A percentile compares a stretch with the other conserved stretches of the same genome.
Conservation (phyloP, 23 tunicate species). For the Styela plicata region DNA sequence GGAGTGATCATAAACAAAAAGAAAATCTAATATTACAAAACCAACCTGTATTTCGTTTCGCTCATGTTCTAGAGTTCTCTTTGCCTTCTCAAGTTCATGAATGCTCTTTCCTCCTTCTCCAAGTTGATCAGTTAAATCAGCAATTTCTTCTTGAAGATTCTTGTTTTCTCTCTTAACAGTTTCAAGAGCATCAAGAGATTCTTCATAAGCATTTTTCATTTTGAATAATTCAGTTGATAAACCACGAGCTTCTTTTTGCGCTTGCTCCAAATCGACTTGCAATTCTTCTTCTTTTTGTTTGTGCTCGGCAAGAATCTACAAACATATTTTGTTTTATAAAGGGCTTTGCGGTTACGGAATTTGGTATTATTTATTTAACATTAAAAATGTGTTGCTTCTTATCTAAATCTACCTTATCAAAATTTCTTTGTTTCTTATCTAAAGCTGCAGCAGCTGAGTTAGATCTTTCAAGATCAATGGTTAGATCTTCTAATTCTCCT, state of each 20-base stretch:
- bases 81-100: slow-evolving; percentile 39
- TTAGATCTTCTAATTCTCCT: slow-evolving; percentile 41
- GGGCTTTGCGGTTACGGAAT: background rate
- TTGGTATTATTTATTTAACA: too few species aligned
- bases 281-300: slow-evolving; percentile 40
- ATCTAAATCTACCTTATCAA: slow-evolving; percentile 19
- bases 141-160: slow-evolving; percentile 41
- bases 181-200: slow-evolving; percentile 37
- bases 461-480: slow-evolving; percentile 27
- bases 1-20: background rate
- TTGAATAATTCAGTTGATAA: slow-evolving; percentile 31
- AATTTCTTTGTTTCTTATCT: slow-evolving; percentile 42
- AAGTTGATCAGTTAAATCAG: slow-evolving; percentile 36
- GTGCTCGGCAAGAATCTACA: slow-evolving; percentile 27
- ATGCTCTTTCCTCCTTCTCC: slow-evolving; percentile 40
- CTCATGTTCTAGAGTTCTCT: slow-evolving; percentile 35
- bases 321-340: background rate
- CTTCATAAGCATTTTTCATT: slow-evolving; percentile 34
- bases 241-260: slow-evolving; percentile 37
- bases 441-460: slow-evolving; percentile 39
- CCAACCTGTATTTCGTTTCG: slow-evolving; percentile 25
- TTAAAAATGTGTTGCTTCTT: too few species aligned
- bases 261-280: slow-evolving; percentile 33
- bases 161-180: slow-evolving; percentile 34
- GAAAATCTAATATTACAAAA: background rate